Evolutionary conservation across 2,113 vertebrate genomes (phyloP).

Genomic region (Ctenomys sociabilis): DNA sequence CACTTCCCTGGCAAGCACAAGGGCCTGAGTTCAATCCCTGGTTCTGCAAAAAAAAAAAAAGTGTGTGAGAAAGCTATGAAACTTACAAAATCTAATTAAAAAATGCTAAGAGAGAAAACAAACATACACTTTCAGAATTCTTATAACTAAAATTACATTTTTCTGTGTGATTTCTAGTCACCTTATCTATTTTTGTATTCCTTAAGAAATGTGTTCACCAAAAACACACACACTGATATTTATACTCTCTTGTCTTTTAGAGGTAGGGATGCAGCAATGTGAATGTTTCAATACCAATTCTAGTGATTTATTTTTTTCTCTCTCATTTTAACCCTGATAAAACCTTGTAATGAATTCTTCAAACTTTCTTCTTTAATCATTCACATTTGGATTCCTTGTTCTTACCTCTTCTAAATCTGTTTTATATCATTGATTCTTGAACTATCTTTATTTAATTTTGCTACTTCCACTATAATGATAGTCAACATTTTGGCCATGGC

Average conservation of each 20-base stretch:
- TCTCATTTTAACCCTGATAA: background rate
- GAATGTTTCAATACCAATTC: too few relatives aligned
- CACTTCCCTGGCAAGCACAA: too few relatives aligned
- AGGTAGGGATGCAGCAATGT: too few relatives aligned
- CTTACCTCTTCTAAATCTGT: background rate
- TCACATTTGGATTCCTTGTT: background rate
- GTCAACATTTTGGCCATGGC: too few relatives aligned
- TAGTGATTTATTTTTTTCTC: background rate
- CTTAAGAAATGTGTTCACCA: background rate
- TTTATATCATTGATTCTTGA: background rate
- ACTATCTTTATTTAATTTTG: background rate
- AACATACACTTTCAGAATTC: background rate
- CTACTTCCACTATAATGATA: background rate
- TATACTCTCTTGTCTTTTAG: background rate
- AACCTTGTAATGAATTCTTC: background rate
- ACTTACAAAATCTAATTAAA: background rate
- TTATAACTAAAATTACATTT: background rate
- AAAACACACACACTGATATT: background rate
- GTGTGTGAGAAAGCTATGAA: background rate
- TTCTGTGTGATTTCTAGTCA: background rate
- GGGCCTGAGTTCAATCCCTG: too few relatives aligned
- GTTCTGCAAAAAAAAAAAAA: too few relatives aligned
- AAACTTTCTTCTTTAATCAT: background rate
- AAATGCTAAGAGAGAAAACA: background rate
- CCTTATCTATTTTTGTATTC: background rate